Evolutionary conservation across 2,888 invertebrate genomes (phyloP), one percentile per base, ranked within the genome.

Genomic region (Camponotus fellah): DNA sequence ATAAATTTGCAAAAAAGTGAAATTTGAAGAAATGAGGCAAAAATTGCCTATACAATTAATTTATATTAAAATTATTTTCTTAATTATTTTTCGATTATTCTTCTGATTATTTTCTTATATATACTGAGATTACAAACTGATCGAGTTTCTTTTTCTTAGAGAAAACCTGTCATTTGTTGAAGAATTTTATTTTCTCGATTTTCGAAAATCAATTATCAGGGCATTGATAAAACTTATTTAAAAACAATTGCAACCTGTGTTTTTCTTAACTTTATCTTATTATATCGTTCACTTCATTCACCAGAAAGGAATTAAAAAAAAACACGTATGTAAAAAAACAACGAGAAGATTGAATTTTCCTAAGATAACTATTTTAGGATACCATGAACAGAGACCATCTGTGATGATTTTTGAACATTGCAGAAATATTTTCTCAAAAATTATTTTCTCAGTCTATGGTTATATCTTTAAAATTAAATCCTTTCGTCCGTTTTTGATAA

Each of bases 271-370:
- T 72, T 12, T 37, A 71, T 9, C n/a, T 8, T 53, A 69, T 12
- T 10, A n/a, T n/a, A 6, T 34, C 0, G n/a, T 34, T 34, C 40
- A 26, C 40, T 8, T 53, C 14, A 71, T 10, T 14, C 14, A 17
- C 58, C 6, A n/a, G 32, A 60, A 6, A 72, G 43, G 14, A 46
- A 43, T n/a, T 10, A 6, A 60, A 74, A n/a, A 40, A 43, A 62
- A 74, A 60, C 60, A 74, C 12, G 34, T n/a, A 32, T 60, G 74
- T 26, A 26, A 58, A 26, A 53, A 40, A 26, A 40, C n/a, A 37
- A 14, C 21, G 21, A 71, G 12, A 37, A 71, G 21, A 56, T 37
- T 71, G 34, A n/a, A 9, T 49, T 69, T 17, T 69, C 32, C n/a
- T 17, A 34, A 46, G 2, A 1, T 32, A 32, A 53, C 53, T 53